phyloP scores from a whole-genome alignment of 2,888 invertebrate species.

The Agonum fuliginosum region DNA sequence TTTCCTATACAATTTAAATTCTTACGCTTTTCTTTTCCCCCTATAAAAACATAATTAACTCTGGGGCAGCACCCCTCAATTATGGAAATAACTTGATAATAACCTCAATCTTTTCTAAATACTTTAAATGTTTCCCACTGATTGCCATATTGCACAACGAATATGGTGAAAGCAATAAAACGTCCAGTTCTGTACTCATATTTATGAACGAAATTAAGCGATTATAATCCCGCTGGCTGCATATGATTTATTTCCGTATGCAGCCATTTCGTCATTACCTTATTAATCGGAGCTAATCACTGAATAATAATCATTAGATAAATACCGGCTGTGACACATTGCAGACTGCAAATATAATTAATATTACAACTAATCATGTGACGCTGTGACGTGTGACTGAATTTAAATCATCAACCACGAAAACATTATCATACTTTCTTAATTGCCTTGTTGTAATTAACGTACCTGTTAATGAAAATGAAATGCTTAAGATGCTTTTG shows the following conservation, averaged over 20 bases:
- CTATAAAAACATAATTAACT: too few species aligned
- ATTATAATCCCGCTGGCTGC: background rate
- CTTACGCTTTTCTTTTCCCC: too few species aligned
- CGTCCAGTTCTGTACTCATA: background rate
- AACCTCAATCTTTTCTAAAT: too few species aligned
- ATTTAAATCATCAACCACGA: constrained; percentile 3
- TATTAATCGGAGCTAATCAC: constrained; percentile 35
- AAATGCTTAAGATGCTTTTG: background rate
- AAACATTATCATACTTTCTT: constrained; percentile 24
- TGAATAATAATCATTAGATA: constrained; percentile 47
- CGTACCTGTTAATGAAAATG: background rate
- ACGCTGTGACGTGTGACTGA: background rate
- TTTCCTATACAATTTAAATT: too few species aligned
- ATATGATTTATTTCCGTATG: constrained; percentile 29
- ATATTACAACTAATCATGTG: constrained; percentile 13
- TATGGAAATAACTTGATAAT: too few species aligned
- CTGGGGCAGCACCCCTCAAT: too few species aligned
- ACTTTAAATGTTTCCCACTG: too few species aligned
- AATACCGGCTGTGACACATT: constrained; percentile 18
- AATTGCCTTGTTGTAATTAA: constrained; percentile 1
- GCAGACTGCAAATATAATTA: constrained; percentile 48
- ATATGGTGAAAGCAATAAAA: background rate
- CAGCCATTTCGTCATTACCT: constrained; percentile 39
- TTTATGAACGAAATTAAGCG: background rate
- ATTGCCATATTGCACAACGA: too few species aligned